Evolutionary conservation across 37 sponge, comb jelly and placozoan species (phyloP).

Genomic region (Theonella swinhoei): DNA sequence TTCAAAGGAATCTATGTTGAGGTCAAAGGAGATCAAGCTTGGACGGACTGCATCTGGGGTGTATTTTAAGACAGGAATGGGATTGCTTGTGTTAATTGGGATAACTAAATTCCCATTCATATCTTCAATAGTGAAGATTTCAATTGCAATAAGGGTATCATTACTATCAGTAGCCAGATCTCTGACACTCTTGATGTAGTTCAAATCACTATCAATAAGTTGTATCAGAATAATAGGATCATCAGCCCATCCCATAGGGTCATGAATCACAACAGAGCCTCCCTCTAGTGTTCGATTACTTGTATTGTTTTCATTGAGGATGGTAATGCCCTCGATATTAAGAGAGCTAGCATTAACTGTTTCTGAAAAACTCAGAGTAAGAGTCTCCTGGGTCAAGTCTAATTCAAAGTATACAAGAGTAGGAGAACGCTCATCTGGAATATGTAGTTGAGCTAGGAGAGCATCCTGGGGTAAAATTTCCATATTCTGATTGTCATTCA

Average conservation of each 20-base stretch:
- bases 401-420: conserved; percentile 57
- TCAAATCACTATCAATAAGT: conserved; percentile 57
- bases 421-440: conserved; percentile 59
- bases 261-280: conserved; percentile 35
- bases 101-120: conserved; percentile 73
- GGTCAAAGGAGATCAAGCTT: conserved; percentile 66
- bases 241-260: conserved; percentile 45
- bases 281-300: conserved; percentile 26
- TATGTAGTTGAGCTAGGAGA: conserved; percentile 28
- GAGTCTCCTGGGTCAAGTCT: conserved; percentile 64
- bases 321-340: conserved; percentile 43
- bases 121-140: conserved; percentile 59
- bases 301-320: conserved; percentile 47
- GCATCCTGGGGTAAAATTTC: conserved; percentile 40
- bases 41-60: conserved; percentile 63
- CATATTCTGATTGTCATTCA: conserved; percentile 77
- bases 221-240: conserved; percentile 68
- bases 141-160: conserved; percentile 62
- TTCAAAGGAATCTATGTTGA: conserved; percentile 73
- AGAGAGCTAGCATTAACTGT: conserved; percentile 78
- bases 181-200: conserved; percentile 76
- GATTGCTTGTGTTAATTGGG: conserved; percentile 17
- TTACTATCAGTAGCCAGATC: conserved; percentile 55
- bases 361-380: conserved; percentile 83
- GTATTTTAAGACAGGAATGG: conserved; percentile 43